phyloP scores from a whole-genome alignment of 2,113 vertebrate species.

The Nymphicus hollandicus region DNA sequence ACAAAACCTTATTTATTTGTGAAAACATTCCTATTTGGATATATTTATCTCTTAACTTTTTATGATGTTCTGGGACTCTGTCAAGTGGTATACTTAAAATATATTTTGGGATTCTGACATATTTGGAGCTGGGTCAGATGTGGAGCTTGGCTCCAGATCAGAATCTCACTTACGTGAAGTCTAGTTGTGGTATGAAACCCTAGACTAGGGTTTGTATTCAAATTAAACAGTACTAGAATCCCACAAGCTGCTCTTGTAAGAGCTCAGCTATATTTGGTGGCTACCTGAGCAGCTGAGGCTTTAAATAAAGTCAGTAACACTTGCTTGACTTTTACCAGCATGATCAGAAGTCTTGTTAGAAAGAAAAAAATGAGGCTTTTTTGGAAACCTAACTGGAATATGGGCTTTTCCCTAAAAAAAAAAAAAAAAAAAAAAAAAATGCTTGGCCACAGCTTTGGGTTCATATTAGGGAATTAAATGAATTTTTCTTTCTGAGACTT shows the following conservation, averaged over 20 bases:
- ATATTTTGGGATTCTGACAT: slow-evolving; percentile 21
- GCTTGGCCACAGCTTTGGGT: neutral
- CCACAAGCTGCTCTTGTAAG: neutral
- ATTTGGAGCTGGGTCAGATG: slow-evolving; percentile 43
- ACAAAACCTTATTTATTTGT: neutral
- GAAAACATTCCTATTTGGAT: slow-evolving; percentile 26
- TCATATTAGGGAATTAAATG: neutral
- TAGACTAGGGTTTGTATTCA: slow-evolving; percentile 36
- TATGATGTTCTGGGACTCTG: neutral
- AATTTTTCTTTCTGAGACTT: neutral
- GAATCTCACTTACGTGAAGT: slow-evolving; percentile 28
- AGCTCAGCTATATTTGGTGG: slow-evolving; percentile 9
- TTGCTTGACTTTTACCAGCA: neutral
- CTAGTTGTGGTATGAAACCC: slow-evolving; percentile 15
- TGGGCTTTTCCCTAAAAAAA: neutral
- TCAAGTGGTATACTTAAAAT: neutral
- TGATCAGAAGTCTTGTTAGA: neutral
- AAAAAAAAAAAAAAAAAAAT: neutral
- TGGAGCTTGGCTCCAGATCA: slow-evolving; percentile 37
- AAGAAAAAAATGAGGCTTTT: neutral
- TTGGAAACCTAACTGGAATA: neutral
- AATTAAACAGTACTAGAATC: slow-evolving; percentile 42
- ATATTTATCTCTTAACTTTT: slow-evolving; percentile 22
- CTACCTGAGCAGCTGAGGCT: slow-evolving; percentile 41
- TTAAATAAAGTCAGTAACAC: neutral